phyloP scores from a whole-genome alignment of 2,113 vertebrate species.

The Pluvialis apricaria region DNA sequence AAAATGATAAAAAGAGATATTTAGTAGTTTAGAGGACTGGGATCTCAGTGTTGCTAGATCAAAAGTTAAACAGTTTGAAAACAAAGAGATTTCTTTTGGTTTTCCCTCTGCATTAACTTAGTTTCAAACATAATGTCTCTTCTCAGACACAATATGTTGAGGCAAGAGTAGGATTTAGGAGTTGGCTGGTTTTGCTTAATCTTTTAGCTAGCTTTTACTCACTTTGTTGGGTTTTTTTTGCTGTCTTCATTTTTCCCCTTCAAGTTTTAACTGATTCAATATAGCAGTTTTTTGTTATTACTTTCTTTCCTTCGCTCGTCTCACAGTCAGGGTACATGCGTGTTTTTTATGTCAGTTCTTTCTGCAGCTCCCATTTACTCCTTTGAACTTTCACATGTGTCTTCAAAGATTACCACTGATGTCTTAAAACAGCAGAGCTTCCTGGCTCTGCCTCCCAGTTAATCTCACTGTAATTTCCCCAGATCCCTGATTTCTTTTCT shows the following conservation, averaged over 20 bases:
- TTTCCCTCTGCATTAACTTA: neutral
- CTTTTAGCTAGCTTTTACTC: neutral
- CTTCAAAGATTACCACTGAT: neutral
- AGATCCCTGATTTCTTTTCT: neutral
- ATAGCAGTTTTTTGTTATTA: neutral
- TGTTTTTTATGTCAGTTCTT: neutral
- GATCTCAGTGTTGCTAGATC: neutral
- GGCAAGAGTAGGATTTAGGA: neutral
- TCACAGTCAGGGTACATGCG: neutral
- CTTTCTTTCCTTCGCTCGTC: neutral
- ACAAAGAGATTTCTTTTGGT: neutral
- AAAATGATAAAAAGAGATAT: neutral
- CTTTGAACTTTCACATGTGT: neutral
- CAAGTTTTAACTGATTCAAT: neutral
- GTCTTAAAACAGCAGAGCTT: neutral
- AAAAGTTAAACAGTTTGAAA: neutral
- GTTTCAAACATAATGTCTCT: neutral
- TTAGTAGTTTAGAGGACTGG: neutral
- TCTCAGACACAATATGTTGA: neutral
- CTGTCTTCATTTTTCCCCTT: neutral
- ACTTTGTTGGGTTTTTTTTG: neutral
- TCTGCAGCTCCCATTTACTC: neutral
- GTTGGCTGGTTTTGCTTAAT: neutral
- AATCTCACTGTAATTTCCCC: neutral
- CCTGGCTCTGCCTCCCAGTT: neutral